Percentiles rank a stretch among this genome's conserved stretches.
These are phyloP conservation scores for Tadarida brasiliensis DNA, from an alignment of 2,797 vertebrate species.

Conservation along the genomic window DNA sequence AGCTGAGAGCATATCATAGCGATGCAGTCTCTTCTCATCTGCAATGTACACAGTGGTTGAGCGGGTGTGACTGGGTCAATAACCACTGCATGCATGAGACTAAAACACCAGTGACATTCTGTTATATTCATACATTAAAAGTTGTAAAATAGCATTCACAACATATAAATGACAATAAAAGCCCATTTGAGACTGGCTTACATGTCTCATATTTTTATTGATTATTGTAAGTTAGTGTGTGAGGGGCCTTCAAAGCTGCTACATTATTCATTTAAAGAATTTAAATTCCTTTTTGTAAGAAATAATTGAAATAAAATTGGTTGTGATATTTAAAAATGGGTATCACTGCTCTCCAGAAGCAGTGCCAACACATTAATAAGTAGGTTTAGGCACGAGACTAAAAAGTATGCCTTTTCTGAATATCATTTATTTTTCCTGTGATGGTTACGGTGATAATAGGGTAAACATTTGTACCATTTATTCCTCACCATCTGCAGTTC, in stretches of 20 bases:
- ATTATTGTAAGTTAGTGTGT: neutral
- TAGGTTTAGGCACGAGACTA: slow-evolving; percentile 26
- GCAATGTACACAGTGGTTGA: neutral
- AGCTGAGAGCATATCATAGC: neutral
- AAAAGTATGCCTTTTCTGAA: slow-evolving; percentile 19
- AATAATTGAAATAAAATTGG: slow-evolving; percentile 24
- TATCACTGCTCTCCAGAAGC: neutral
- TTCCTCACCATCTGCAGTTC: slow-evolving; percentile 52
- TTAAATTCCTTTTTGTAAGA: slow-evolving; percentile 32
- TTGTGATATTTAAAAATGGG: neutral
- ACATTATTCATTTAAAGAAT: neutral
- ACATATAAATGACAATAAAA: neutral
- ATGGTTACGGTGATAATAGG: neutral
- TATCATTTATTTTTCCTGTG: slow-evolving; percentile 31
- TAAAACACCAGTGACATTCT: neutral
- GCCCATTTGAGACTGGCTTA: neutral
- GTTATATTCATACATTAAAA: neutral
- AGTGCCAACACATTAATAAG: neutral
- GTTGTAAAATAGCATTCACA: neutral
- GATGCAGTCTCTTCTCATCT: neutral
- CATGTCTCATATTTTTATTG: neutral
- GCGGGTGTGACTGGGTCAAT: neutral
- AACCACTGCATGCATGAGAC: neutral
- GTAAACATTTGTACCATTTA: slow-evolving; percentile 60
- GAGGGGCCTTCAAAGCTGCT: neutral